These are phyloP conservation scores for Subacronicta megacephala DNA, from an alignment of 2,888 invertebrate species.

Conservation along the genomic window DNA sequence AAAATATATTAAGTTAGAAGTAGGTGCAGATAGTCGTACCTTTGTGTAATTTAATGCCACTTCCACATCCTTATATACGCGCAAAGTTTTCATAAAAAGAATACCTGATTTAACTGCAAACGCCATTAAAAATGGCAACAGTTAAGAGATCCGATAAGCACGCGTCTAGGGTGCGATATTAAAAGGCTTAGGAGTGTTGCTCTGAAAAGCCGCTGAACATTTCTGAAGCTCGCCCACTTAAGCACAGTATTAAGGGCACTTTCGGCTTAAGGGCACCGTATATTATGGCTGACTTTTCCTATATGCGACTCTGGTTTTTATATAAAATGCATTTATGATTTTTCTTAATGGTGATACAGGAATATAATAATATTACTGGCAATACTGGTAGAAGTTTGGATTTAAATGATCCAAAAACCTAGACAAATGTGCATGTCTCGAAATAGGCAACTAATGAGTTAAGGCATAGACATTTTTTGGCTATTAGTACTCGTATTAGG, in stretches of 20 bases:
- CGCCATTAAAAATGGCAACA: slow-evolving; percentile 80
- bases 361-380: background rate
- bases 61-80: slow-evolving; percentile 2
- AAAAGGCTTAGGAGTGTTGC: slow-evolving; percentile 88
- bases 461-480: too few relatives aligned
- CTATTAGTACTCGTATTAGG: too few relatives aligned
- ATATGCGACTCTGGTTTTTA: slow-evolving; percentile 62
- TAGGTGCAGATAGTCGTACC: too few relatives aligned
- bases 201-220: slow-evolving; percentile 87
- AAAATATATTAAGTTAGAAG: too few relatives aligned
- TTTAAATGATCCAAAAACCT: too few relatives aligned
- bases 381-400: background rate
- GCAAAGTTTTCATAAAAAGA: slow-evolving; percentile 36
- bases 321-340: slow-evolving; percentile 35
- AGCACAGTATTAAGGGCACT: slow-evolving; percentile 89
- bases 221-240: slow-evolving; percentile 87
- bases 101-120: slow-evolving; percentile 63
- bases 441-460: too few relatives aligned
- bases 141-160: slow-evolving; percentile 73
- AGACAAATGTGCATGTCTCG: too few relatives aligned
- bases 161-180: slow-evolving; percentile 82
- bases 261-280: slow-evolving; percentile 81
- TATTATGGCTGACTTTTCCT: slow-evolving; percentile 80
- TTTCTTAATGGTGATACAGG: slow-evolving; percentile 10
- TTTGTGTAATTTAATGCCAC: background rate